Percentiles rank a stretch among this genome's conserved stretches.
These are phyloP conservation scores for Montipora capitata DNA, from an alignment of 92 coral and sea anemone genomes.

Conservation along the genomic window DNA sequence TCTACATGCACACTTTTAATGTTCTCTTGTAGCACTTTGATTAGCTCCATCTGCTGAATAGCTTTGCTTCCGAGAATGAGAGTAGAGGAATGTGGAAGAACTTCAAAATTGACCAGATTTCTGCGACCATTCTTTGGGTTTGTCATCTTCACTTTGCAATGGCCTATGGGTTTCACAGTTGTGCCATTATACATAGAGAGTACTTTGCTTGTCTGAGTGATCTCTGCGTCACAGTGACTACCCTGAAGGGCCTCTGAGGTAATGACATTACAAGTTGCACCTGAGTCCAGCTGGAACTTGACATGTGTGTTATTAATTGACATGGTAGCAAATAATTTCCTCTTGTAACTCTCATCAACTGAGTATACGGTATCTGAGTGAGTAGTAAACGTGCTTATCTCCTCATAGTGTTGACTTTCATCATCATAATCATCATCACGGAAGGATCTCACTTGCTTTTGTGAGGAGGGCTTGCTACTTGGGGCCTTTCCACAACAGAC, in stretches of 20 bases:
- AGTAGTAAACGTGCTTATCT: constrained; percentile 14
- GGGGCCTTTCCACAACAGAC: constrained; percentile 31
- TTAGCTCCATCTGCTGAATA: constrained; percentile 9
- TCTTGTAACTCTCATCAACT: constrained; percentile 1
- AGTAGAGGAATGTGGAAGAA: constrained; percentile 39
- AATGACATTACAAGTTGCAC: neutral
- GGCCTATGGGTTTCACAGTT: constrained; percentile 60
- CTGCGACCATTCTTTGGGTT: constrained; percentile 54
- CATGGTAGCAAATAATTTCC: too few relatives aligned
- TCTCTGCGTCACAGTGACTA: constrained; percentile 32
- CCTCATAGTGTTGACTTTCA: constrained; percentile 62
- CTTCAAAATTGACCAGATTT: constrained; percentile 58
- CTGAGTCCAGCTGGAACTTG: neutral
- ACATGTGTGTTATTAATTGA: too few relatives aligned
- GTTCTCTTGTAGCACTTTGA: too few relatives aligned
- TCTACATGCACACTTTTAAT: too few relatives aligned
- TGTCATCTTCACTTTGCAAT: constrained; percentile 64
- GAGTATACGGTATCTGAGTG: constrained; percentile 34
- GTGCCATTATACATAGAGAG: constrained; percentile 15
- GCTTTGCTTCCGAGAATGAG: constrained; percentile 30
- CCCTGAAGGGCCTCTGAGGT: neutral
- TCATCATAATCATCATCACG: constrained; percentile 29
- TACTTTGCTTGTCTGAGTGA: constrained; percentile 51
- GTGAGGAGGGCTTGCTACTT: constrained; percentile 22
- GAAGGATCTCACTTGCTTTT: constrained; percentile 20